Base-by-base conservation (phyloP, 2,888 invertebrate genomes). In the Coleophora flavipennella region DNA sequence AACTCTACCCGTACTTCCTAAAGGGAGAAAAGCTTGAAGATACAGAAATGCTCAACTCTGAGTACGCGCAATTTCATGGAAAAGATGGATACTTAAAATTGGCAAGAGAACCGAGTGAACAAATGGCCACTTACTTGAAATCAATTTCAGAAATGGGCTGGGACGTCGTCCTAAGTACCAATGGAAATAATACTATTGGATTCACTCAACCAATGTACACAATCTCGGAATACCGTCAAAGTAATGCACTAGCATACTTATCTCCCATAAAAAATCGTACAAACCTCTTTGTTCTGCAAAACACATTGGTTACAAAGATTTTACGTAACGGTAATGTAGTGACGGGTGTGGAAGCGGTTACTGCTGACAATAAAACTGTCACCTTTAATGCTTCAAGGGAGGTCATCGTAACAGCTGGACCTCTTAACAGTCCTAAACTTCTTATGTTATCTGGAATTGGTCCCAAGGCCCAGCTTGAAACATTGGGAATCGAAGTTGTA, bases 121-220 rank as follows among this genome's bases (percentile, higher is more conserved):
- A 49, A 39, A 44, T 55, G 14, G 20, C 49, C 2, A 44, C 42
- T 1, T 63, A 59, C 38, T 50, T 64, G 42, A 55, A 61, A 40
- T 78, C 69, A 0, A 72, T 74, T 6, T 45, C 51, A 39, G 75
- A 85, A 49, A 47, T 71, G 40, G 83, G 81, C 0, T 60, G 73
- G 40, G 52, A 65, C 12, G 59, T 59, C n/a, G 45, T 71, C 11
- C 28, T 51, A 35, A 51, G 62, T 35, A 46, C 53, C 13, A 62
- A 59, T 38, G 59, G 52, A 0, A 47, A 74, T 51, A 42, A 67
- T 61, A 33, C 71, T 58, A 44, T 42, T 59, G 80, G 46, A 44
- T 74, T 40, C 42, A 65, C 49, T 9, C 40, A 44, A 4, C 39
- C 49, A 1, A 29, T 55, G 11, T 45, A 39, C 7, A 54, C 53